Conservation (phyloP, 2,888 invertebrate species). For the Yponomeuta cagnagella region DNA sequence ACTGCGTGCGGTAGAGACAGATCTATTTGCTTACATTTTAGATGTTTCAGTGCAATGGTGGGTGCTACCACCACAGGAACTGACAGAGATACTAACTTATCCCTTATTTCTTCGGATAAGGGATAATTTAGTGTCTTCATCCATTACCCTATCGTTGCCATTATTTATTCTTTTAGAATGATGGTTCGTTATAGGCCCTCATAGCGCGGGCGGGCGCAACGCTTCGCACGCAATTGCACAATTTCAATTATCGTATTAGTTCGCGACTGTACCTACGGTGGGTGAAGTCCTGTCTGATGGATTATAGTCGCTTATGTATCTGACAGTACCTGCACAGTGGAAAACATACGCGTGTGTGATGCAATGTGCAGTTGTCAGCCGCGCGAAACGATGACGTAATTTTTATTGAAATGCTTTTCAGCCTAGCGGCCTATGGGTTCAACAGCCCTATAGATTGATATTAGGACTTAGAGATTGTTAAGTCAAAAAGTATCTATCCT, state of each 20-base stretch:
- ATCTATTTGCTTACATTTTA: no score
- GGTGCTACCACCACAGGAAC: no score
- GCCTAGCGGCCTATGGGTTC: neutral
- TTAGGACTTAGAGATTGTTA: no score
- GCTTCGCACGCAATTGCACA: conserved; percentile 76
- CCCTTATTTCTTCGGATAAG: no score
- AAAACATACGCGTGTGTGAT: neutral
- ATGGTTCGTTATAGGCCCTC: neutral
- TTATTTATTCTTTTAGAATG: no score
- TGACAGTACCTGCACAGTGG: neutral
- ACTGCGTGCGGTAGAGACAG: no score
- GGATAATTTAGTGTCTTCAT: no score
- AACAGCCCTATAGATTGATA: no score
- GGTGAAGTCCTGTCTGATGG: conserved; percentile 34
- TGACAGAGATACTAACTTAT: no score
- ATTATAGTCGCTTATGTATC: conserved; percentile 31
- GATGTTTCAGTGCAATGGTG: no score
- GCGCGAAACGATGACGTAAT: conserved; percentile 20
- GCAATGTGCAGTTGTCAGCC: neutral
- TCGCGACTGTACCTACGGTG: conserved; percentile 42
- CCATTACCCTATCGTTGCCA: no score
- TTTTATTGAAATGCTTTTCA: neutral
- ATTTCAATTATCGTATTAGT: conserved; percentile 76
- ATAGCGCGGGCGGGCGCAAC: conserved; percentile 29
- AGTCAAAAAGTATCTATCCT: no score